phyloP scores from a whole-genome alignment of 2,113 vertebrate genomes.

The Mirza zaza region DNA sequence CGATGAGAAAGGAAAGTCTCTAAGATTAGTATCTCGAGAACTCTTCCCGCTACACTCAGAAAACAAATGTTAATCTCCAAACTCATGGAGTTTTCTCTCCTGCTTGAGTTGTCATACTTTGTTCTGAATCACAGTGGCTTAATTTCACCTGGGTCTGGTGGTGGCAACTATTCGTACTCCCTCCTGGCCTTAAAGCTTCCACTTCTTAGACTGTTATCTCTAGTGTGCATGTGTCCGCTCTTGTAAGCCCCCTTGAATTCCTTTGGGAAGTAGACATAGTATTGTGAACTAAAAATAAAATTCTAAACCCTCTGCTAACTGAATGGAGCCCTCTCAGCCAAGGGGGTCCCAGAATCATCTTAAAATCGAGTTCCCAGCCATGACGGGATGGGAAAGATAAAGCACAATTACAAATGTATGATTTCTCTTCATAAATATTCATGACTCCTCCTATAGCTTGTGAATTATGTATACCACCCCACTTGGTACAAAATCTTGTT shows the following conservation, averaged over 20 bases:
- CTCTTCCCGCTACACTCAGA: not conserved
- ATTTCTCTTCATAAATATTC: no score
- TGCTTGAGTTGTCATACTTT: not conserved
- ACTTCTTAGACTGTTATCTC: not conserved
- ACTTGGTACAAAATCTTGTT: no score
- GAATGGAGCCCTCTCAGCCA: no score
- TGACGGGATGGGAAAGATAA: no score
- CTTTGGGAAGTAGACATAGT: not conserved
- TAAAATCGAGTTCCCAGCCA: no score
- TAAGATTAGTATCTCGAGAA: not conserved
- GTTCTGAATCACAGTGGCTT: not conserved
- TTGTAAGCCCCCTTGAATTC: not conserved
- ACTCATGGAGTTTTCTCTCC: not conserved
- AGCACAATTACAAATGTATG: no score
- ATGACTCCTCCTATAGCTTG: no score
- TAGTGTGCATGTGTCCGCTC: not conserved
- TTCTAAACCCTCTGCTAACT: no score
- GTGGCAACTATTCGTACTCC: not conserved
- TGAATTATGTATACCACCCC: no score
- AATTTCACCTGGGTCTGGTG: not conserved
- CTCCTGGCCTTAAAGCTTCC: not conserved
- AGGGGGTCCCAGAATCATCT: no score
- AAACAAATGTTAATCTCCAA: not conserved
- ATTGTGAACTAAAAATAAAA: no score
- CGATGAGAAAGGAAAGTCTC: not conserved